Evolutionary conservation across 2,113 vertebrate species (phyloP), one percentile per base, ranked within the genome.

Genomic region (Mustela nigripes): DNA sequence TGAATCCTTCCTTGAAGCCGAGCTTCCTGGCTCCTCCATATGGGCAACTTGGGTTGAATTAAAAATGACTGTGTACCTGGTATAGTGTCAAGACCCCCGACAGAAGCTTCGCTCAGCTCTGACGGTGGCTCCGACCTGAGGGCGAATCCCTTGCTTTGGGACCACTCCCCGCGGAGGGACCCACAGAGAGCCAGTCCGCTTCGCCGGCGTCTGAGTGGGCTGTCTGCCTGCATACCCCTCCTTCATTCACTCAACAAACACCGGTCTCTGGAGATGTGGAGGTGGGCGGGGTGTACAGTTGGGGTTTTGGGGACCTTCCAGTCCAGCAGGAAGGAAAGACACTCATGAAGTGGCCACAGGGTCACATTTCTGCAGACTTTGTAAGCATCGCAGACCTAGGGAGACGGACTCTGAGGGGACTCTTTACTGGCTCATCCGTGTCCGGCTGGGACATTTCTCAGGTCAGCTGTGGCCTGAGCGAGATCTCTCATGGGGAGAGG

Each of bases 321-420:
- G 28, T 36, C 78, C 31, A 31, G 31, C n/a, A 36, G 67, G 84
- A 90, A 62, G 42, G 69, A 31, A 65, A 73, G 82, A 14, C 24
- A 12, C 10, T 22, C 15, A 56, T 21, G 2, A 14, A 11, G 53
- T 5, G 36, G 16, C 4, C 24, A n/a, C 15, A 7, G 0, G 2
- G 31, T 33, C 11, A 33, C 5, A 2, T 53, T n/a, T 87, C 63
- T 36, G 1, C 50, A 15, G 11, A 9, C 12, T 2, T 33, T 1
- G 39, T 53, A 4, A 15, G 19, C 11, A 14, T 31, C 14, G 4
- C 74, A 31, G 74, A 78, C 74, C 74, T 78, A 31, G 22, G 33
- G 48, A 33, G 76, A 31, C 3, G 0, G 24, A 39, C 10, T n/a
- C 60, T 22, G 16, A 31, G n/a, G 50, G 21, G 12, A 42, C 45